A percentile compares a stretch with the other conserved stretches of the same genome.
Evolutionary conservation across 2,113 vertebrate species (phyloP).

Genomic region (Rhinoptilus africanus): DNA sequence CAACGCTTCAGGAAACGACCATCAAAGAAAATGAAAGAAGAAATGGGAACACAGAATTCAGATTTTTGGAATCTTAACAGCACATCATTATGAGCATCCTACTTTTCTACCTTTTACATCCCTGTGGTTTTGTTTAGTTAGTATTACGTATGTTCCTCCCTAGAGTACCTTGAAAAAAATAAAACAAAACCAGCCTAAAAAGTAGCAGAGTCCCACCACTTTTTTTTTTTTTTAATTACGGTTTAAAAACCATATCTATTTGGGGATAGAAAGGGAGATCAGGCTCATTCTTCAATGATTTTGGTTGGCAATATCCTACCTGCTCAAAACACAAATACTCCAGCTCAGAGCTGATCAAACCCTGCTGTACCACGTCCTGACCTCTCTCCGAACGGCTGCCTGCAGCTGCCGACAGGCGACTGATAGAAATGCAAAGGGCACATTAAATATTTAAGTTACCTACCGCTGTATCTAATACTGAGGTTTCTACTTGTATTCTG

Average conservation of each 20-base stretch:
- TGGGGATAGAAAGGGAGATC: accelerated
- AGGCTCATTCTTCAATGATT: not conserved
- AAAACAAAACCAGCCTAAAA: not conserved
- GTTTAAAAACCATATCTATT: not conserved
- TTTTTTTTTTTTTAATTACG: not conserved
- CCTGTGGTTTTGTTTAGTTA: not conserved
- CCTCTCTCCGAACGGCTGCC: not conserved
- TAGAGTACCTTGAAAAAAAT: not conserved
- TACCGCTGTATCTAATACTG: not conserved
- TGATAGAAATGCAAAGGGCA: not conserved
- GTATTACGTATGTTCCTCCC: not conserved
- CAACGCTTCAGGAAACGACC: not conserved
- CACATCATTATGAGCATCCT: not conserved
- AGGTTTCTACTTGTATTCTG: not conserved
- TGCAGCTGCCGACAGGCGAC: not conserved
- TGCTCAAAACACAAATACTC: not conserved
- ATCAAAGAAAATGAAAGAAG: not conserved
- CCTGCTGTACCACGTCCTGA: not conserved
- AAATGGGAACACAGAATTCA: not conserved
- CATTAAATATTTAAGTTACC: not conserved
- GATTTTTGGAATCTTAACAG: not conserved
- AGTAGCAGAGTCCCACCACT: accelerated
- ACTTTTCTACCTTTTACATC: not conserved
- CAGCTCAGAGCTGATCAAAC: not conserved
- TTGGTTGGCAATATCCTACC: not conserved